These are phyloP conservation scores for Anoplius nigerrimus DNA, from an alignment of 2,888 invertebrate genomes.

Conservation along the genomic window DNA sequence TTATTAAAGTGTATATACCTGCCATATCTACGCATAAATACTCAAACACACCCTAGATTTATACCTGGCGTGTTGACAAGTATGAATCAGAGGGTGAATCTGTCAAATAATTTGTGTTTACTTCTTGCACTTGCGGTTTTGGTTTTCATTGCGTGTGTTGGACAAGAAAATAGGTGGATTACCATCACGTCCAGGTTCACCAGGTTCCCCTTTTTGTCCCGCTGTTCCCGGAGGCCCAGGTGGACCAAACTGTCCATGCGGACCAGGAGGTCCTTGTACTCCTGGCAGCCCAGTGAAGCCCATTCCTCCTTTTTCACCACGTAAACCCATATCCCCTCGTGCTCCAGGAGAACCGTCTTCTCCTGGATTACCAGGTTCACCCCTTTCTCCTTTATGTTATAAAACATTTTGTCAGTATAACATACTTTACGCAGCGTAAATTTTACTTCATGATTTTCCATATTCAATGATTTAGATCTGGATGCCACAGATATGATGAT, in stretches of 20 bases:
- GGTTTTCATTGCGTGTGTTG: too few relatives aligned
- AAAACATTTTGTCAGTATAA: not conserved
- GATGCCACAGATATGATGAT: too few relatives aligned
- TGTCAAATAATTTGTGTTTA: not conserved
- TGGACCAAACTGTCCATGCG: slow-evolving; percentile 35
- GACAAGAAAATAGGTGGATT: too few relatives aligned
- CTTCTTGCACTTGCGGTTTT: too few relatives aligned
- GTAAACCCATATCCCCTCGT: slow-evolving; percentile 66
- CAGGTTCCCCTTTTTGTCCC: slow-evolving; percentile 48
- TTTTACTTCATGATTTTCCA: not conserved
- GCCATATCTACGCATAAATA: too few relatives aligned
- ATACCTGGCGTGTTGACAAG: too few relatives aligned
- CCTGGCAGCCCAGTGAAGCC: slow-evolving; percentile 70
- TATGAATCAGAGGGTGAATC: too few relatives aligned
- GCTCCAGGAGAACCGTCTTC: slow-evolving; percentile 65
- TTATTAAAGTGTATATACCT: too few relatives aligned
- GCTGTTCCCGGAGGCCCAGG: slow-evolving; percentile 67
- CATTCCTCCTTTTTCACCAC: slow-evolving; percentile 63
- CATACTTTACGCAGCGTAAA: too few relatives aligned
- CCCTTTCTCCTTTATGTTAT: slow-evolving; percentile 57
- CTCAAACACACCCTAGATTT: too few relatives aligned
- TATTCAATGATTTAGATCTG: too few relatives aligned
- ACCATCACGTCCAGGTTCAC: slow-evolving; percentile 54
- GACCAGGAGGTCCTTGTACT: slow-evolving; percentile 44
- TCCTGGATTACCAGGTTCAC: slow-evolving; percentile 70